Evolutionary conservation across 2,888 invertebrate genomes (phyloP).

Genomic region (Callyntrura guangdongensis): DNA sequence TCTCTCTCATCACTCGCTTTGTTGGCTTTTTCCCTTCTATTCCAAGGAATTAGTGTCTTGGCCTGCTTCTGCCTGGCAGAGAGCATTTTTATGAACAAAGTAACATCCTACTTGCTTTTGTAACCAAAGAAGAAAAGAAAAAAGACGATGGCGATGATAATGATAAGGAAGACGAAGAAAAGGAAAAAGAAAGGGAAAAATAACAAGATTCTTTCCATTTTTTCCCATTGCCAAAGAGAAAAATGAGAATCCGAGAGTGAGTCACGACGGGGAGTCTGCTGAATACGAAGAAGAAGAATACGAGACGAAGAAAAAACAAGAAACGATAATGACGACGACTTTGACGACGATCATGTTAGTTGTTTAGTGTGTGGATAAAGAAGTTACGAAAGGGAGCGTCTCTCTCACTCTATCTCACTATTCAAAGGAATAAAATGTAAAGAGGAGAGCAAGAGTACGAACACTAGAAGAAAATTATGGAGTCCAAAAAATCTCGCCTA

Average conservation of each 20-base stretch:
- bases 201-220: not conserved
- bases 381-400: constrained; percentile 26
- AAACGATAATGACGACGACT: constrained; percentile 17
- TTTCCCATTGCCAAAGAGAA: not conserved
- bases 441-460: not conserved
- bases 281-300: not conserved
- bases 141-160: not conserved
- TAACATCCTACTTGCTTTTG: too few relatives aligned
- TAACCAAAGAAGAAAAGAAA: too few relatives aligned
- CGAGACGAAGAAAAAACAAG: constrained; percentile 1
- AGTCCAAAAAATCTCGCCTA: too few relatives aligned
- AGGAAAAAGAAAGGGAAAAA: not conserved
- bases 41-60: too few relatives aligned
- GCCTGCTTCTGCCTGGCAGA: too few relatives aligned
- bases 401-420: not conserved
- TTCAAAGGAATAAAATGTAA: not conserved
- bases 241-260: constrained; percentile 39
- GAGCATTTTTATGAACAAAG: too few relatives aligned
- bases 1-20: too few relatives aligned
- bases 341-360: not conserved
- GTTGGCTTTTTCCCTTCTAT: too few relatives aligned
- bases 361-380: not conserved
- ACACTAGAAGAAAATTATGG: too few relatives aligned
- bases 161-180: not conserved
- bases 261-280: constrained; percentile 65